Conservation (phyloP, 2,888 invertebrate species). For the Agrochola macilenta region DNA sequence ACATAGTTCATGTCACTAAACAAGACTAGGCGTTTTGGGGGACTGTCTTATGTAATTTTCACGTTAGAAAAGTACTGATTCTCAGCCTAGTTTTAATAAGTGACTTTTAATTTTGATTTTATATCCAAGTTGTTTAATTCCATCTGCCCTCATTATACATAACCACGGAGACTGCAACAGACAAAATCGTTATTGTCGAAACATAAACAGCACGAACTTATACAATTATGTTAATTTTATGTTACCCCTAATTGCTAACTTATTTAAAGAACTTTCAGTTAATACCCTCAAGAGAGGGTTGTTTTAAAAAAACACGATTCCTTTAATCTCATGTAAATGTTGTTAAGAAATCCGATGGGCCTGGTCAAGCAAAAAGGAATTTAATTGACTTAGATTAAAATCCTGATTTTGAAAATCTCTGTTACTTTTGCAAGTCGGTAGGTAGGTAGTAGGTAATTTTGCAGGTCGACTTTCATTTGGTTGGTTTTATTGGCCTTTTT, state of each 20-base stretch:
- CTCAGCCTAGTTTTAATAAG: too few species aligned
- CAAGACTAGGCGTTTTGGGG: too few species aligned
- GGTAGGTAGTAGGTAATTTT: too few species aligned
- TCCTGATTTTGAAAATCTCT: neutral
- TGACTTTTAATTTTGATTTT: too few species aligned
- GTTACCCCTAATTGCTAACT: slow-evolving; percentile 90
- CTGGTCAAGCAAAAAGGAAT: slow-evolving; percentile 76
- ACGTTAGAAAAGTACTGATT: too few species aligned
- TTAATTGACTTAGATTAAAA: slow-evolving; percentile 71
- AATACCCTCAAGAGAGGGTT: slow-evolving; percentile 79
- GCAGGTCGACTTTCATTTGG: neutral
- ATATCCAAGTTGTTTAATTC: slow-evolving; percentile 32
- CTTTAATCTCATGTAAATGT: slow-evolving; percentile 86
- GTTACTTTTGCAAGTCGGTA: neutral
- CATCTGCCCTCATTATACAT: slow-evolving; percentile 45
- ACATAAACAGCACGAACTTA: slow-evolving; percentile 87
- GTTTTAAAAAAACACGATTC: slow-evolving; percentile 45
- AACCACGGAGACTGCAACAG: slow-evolving; percentile 66
- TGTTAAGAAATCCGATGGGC: slow-evolving; percentile 83
- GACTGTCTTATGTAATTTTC: too few species aligned
- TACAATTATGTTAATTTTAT: slow-evolving; percentile 90
- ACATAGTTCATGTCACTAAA: too few species aligned
- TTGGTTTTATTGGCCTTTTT: neutral
- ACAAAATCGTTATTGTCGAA: slow-evolving; percentile 84
- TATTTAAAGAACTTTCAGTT: slow-evolving; percentile 89